Evolutionary conservation across 2,113 vertebrate species (phyloP).

Genomic region (Prinia subflava): DNA sequence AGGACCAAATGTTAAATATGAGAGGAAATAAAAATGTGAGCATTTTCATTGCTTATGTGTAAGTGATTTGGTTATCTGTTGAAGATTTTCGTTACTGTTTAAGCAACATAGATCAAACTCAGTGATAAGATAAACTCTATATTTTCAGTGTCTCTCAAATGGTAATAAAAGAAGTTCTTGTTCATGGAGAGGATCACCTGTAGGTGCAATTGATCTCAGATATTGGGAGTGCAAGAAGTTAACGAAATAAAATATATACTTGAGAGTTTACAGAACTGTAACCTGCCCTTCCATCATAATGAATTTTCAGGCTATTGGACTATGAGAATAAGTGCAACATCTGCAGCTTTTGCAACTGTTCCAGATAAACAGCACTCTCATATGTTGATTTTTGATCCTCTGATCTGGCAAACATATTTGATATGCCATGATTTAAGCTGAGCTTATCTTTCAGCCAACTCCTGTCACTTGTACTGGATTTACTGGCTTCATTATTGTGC

Average conservation of each 20-base stretch:
- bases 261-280: not conserved
- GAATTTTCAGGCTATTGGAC: not conserved
- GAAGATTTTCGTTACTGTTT: not conserved
- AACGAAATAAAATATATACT: not conserved
- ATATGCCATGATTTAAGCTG: not conserved
- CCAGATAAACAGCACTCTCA: not conserved
- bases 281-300: not conserved
- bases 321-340: not conserved
- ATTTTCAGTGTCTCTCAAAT: not conserved
- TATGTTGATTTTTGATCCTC: not conserved
- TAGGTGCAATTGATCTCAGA: not conserved
- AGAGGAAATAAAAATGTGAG: not conserved
- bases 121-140: not conserved
- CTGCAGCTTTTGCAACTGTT: not conserved
- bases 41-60: not conserved
- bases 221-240: not conserved
- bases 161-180: not conserved
- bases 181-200: not conserved
- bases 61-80: not conserved
- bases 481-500: not conserved
- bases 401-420: not conserved
- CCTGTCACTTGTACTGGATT: not conserved
- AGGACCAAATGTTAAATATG: slow-evolving; percentile 43
- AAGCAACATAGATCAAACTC: not conserved
- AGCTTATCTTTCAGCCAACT: not conserved